Evolutionary conservation across 2,888 invertebrate species (phyloP).

Genomic region (Labia minor): DNA sequence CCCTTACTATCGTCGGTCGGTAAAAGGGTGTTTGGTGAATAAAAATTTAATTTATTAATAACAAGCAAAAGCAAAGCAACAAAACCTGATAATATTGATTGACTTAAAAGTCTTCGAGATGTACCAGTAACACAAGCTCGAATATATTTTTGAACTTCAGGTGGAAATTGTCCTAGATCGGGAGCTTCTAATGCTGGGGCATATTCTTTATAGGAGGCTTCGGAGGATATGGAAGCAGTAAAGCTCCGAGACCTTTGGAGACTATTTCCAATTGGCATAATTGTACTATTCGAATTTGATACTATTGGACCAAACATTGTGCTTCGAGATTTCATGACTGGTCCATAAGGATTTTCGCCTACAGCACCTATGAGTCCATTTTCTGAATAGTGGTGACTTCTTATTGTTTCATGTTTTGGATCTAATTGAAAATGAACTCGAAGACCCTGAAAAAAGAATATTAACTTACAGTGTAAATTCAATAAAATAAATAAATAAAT

Average conservation of each 20-base stretch:
- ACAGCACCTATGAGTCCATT: neutral
- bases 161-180: constrained; percentile 63
- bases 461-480: neutral
- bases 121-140: constrained; percentile 62
- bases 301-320: constrained; percentile 19
- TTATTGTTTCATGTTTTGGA: constrained; percentile 33
- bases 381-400: neutral
- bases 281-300: constrained; percentile 25
- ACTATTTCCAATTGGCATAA: constrained; percentile 15
- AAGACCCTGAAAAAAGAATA: constrained; percentile 39
- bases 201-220: neutral
- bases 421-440: constrained; percentile 50
- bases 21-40: too few relatives aligned
- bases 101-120: neutral
- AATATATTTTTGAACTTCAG: constrained; percentile 60
- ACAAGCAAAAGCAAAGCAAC: neutral
- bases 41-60: too few relatives aligned
- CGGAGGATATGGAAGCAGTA: constrained; percentile 25
- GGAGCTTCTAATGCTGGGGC: constrained; percentile 44
- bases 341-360: neutral
- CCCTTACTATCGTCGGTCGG: too few relatives aligned
- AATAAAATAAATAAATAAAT: constrained; percentile 2
- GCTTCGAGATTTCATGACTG: constrained; percentile 16
- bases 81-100: constrained; percentile 7
- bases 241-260: constrained; percentile 19